Percentiles rank a stretch among this genome's conserved stretches.
These are phyloP conservation scores for Germaria angustata DNA, from an alignment of 2,888 invertebrate genomes.

Conservation along the genomic window DNA sequence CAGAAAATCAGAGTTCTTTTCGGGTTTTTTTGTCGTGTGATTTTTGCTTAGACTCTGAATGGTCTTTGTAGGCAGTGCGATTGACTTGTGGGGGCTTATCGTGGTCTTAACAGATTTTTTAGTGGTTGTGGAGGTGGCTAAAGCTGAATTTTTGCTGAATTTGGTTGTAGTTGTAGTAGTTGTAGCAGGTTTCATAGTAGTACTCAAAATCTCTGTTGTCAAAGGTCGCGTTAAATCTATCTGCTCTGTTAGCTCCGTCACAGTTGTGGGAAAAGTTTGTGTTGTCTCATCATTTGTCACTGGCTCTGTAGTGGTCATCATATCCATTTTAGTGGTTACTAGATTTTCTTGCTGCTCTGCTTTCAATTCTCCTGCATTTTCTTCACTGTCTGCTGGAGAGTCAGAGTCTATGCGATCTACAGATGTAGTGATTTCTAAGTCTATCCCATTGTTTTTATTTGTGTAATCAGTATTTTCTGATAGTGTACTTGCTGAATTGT, in stretches of 20 bases:
- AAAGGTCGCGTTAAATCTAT: background rate
- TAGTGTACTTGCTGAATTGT: background rate
- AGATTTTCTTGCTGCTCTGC: conserved; percentile 68
- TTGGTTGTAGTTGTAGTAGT: conserved; percentile 2
- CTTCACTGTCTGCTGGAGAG: conserved; percentile 69
- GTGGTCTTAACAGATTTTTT: background rate
- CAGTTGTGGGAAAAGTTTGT: conserved; percentile 32
- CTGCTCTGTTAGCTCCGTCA: conserved; percentile 31
- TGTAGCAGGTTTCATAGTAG: conserved; percentile 15
- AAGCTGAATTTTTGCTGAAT: background rate
- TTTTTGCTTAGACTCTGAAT: background rate
- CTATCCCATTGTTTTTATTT: conserved; percentile 48
- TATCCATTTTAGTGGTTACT: conserved; percentile 27
- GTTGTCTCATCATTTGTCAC: conserved; percentile 41
- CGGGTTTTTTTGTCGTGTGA: conserved; percentile 31
- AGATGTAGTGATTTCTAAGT: conserved; percentile 66
- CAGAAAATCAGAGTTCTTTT: conserved; percentile 66
- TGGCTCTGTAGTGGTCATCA: conserved; percentile 12
- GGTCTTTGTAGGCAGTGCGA: background rate
- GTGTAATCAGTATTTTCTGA: conserved; percentile 37
- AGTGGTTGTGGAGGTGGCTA: background rate
- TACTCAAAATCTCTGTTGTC: background rate
- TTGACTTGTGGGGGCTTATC: conserved; percentile 4
- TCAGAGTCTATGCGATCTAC: conserved; percentile 69
- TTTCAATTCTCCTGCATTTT: conserved; percentile 71